These are phyloP conservation scores for Folsomia manolachei DNA, from an alignment of 2,888 invertebrate genomes.

Conservation along the genomic window DNA sequence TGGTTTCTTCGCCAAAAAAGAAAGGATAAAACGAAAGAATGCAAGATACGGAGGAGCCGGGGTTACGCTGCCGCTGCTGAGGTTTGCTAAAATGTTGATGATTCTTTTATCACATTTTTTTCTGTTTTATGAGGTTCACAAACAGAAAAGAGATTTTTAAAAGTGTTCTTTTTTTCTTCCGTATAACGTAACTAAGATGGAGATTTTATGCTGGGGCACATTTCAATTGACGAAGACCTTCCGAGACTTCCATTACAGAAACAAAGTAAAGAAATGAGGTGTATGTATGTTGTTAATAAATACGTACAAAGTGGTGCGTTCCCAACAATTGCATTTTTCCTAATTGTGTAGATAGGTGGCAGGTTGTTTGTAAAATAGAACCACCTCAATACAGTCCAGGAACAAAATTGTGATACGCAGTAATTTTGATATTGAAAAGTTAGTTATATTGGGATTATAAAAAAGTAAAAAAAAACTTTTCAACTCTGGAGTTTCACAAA, in stretches of 20 bases:
- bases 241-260: not conserved
- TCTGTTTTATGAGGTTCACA: not conserved
- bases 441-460: not conserved
- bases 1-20: not conserved
- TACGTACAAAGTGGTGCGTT: no score
- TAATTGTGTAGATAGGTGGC: no score
- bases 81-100: constrained; percentile 1
- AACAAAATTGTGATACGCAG: not conserved
- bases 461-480: not conserved
- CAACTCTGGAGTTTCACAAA: not conserved
- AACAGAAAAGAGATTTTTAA: not conserved
- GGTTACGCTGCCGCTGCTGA: not conserved
- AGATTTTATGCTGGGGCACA: not conserved
- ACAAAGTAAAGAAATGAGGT: no score
- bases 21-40: not conserved
- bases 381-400: not conserved
- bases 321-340: no score
- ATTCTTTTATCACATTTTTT: constrained; percentile 6
- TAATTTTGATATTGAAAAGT: not conserved
- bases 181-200: no score
- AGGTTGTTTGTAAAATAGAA: not conserved
- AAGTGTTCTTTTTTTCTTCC: not conserved
- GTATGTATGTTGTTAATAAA: no score
- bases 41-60: not conserved
- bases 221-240: no score